Evolutionary conservation across 2,113 vertebrate species (phyloP).

Genomic region (Ascaphus truei): DNA sequence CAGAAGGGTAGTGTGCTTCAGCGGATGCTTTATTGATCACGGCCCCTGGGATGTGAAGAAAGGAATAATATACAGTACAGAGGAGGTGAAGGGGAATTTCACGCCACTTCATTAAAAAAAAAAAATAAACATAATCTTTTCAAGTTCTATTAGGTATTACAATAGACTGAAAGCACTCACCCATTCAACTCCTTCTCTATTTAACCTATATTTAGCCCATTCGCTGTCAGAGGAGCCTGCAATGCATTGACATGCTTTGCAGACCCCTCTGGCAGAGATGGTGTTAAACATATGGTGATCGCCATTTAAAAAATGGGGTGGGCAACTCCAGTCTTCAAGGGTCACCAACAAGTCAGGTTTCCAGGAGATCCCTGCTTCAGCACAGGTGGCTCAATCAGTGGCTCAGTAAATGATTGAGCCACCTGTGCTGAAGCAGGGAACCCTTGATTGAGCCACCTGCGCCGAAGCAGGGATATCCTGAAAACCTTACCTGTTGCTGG

Average conservation of each 20-base stretch:
- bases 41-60: constrained; percentile 19
- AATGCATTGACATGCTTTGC: neutral
- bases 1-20: constrained; percentile 4
- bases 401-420: no score
- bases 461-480: no score
- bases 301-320: no score
- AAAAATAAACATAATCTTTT: constrained; percentile 14
- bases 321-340: no score
- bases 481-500: no score
- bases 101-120: constrained; percentile 4
- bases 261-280: no score
- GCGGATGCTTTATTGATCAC: constrained; percentile 15
- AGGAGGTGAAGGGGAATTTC: constrained; percentile 22
- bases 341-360: no score
- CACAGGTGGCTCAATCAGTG: no score
- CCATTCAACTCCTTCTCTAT: neutral
- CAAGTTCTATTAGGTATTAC: constrained; percentile 11
- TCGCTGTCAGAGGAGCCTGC: neutral
- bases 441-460: no score
- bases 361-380: no score
- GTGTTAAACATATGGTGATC: no score
- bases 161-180: neutral
- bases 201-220: constrained; percentile 20
- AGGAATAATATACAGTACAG: constrained; percentile 28
- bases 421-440: no score